Base-by-base conservation (phyloP, 2,797 vertebrate genomes). In the Hoplostethus mediterraneus region DNA sequence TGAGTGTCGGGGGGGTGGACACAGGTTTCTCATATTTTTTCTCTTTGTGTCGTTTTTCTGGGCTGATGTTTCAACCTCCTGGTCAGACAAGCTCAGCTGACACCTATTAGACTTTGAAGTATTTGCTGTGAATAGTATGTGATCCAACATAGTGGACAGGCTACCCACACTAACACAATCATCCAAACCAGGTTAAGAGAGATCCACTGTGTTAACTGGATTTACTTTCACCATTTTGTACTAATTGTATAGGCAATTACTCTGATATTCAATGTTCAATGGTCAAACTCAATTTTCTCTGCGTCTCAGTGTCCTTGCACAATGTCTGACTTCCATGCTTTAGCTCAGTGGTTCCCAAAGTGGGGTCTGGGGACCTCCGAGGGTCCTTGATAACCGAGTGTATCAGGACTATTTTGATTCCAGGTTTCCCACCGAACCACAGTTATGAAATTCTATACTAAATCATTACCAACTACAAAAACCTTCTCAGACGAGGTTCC, bases 281-380 rank as follows among this genome's bases (percentile, higher is more conserved):
- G 66, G 63, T 69, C 63, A 28, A 72, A 78, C 69, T 75, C 54
- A 75, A 76, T 83, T 83, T 55, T 60, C 63, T 66, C 57, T 13
- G 64, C 6, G 16, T 63, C 66, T 59, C 40, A 80, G 71, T 53
- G 79, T 55, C 56, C 48, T 57, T 62, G 58, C 71, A 76, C 10
- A 28, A 68, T 52, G 80, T 80, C 88, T 86, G 78, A 57, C 64
- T 64, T 55, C 45, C 38, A n/a, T 7, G 40, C 51, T 12, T 62
- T 48, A 58, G 31, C 73, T 63, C 65, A 71, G 30, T n/a, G 31
- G 54, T 40, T 77, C 30, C 45, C 59, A 63, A 45, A 61, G 21
- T 14, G 33, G 0, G 1, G 63, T 66, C 76, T 68, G 57, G 14
- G 40, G 71, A 65, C 56, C 67, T 62, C 53, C 47, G 75, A 62